These are phyloP conservation scores for Erebia epiphron DNA, from an alignment of 2,888 invertebrate genomes.

Conservation along the genomic window DNA sequence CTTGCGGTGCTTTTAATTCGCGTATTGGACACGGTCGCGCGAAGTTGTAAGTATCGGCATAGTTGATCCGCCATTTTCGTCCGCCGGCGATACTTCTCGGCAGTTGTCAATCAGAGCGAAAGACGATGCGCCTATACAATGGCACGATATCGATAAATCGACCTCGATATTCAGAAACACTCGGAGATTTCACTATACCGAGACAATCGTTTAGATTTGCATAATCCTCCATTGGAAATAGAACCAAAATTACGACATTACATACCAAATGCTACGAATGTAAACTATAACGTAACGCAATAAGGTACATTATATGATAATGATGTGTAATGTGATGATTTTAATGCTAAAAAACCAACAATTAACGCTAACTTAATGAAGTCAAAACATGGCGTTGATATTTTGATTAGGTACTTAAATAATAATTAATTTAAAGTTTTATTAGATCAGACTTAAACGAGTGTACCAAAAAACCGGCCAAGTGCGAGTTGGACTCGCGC, in stretches of 20 bases:
- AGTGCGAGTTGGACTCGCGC: too few relatives aligned
- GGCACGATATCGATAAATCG: conserved; percentile 70
- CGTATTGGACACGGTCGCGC: conserved; percentile 54
- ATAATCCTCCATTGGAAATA: conserved; percentile 33
- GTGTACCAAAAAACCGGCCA: too few relatives aligned
- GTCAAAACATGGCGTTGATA: conserved; percentile 22
- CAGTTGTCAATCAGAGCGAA: conserved; percentile 74
- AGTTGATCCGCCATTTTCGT: conserved; percentile 34
- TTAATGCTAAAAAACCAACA: conserved; percentile 30
- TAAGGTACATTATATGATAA: conserved; percentile 23
- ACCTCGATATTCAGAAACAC: conserved; percentile 54
- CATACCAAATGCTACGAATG: conserved; percentile 15
- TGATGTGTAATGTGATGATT: conserved; percentile 23
- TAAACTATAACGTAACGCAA: conserved; percentile 25
- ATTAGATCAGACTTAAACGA: too few relatives aligned
- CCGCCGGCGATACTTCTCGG: conserved; percentile 64
- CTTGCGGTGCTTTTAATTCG: conserved; percentile 53
- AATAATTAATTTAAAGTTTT: not conserved
- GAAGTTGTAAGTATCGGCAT: conserved; percentile 50
- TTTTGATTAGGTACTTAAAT: conserved; percentile 19
- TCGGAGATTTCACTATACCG: conserved; percentile 39
- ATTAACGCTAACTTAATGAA: conserved; percentile 34
- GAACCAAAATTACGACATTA: conserved; percentile 30
- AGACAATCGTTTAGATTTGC: conserved; percentile 37
- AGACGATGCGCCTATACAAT: conserved; percentile 62